phyloP scores from a whole-genome alignment of 2,888 invertebrate genomes.

The Rhynchonema sp. region DNA sequence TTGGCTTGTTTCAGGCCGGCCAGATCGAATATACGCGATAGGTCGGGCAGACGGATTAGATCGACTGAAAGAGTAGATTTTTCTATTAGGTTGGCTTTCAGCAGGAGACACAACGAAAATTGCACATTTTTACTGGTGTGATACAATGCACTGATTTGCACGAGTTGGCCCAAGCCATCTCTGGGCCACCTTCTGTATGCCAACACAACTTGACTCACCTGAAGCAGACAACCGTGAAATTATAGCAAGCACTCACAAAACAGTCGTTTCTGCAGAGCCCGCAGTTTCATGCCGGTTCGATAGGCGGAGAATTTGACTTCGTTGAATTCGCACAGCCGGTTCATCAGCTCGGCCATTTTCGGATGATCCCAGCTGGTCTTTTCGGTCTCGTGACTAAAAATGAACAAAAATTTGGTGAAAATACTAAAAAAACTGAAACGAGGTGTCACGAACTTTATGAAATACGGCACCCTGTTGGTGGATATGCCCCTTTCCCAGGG shows the following conservation, averaged over 20 bases:
- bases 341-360: constrained; percentile 84
- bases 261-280: constrained; percentile 79
- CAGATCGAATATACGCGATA: constrained; percentile 7
- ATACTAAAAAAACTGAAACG: neutral
- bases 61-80: constrained; percentile 23
- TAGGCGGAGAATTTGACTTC: constrained; percentile 95
- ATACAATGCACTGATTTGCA: too few species aligned
- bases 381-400: constrained; percentile 69
- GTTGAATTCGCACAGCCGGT: constrained; percentile 72
- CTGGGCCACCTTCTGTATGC: too few species aligned
- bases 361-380: constrained; percentile 99
- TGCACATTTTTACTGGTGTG: too few species aligned
- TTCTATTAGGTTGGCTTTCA: too few species aligned
- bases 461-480: constrained; percentile 94
- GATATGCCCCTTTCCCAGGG: constrained; percentile 97
- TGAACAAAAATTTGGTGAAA: neutral
- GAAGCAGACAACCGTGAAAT: too few species aligned
- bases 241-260: constrained; percentile 41
- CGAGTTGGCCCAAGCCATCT: too few species aligned
- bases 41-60: constrained; percentile 18
- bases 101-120: too few species aligned
- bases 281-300: constrained; percentile 84
- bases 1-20: neutral
- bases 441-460: constrained; percentile 76
- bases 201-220: constrained; percentile 2